phyloP scores from a whole-genome alignment of 2,888 invertebrate species.

The Diarsia dahlii region DNA sequence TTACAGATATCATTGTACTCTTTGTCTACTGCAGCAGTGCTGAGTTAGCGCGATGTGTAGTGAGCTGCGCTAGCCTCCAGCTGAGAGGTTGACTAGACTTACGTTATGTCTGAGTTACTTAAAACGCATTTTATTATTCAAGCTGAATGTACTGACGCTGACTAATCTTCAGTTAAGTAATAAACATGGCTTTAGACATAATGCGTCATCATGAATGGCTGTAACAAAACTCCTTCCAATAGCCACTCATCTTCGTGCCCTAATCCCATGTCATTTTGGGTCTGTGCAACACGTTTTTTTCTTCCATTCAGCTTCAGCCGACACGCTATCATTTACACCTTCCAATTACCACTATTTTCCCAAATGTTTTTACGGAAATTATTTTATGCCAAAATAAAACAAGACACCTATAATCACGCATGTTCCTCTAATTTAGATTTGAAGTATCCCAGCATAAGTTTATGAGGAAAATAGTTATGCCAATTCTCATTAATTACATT shows the following conservation, averaged over 20 bases:
- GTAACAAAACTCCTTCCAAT: too few relatives aligned
- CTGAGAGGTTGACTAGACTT: neutral
- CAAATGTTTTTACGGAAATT: neutral
- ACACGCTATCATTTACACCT: too few relatives aligned
- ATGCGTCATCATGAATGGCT: neutral
- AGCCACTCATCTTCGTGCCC: too few relatives aligned
- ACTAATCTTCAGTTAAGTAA: neutral
- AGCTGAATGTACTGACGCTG: neutral
- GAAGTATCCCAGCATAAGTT: neutral
- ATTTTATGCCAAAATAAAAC: neutral
- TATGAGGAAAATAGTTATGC: too few relatives aligned
- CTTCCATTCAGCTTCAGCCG: too few relatives aligned
- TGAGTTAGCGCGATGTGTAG: neutral
- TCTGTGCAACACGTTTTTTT: too few relatives aligned
- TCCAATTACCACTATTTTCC: too few relatives aligned
- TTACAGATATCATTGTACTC: constrained; percentile 29
- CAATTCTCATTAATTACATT: neutral
- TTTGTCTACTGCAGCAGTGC: constrained; percentile 12
- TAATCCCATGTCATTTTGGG: too few relatives aligned
- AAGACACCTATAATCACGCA: neutral
- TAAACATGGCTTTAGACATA: neutral
- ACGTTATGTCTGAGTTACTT: neutral
- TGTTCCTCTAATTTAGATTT: neutral
- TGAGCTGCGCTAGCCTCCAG: neutral
- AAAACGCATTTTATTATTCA: neutral